phyloP scores from a whole-genome alignment of 2,113 vertebrate genomes.

The Hydrochoerus hydrochaeris region DNA sequence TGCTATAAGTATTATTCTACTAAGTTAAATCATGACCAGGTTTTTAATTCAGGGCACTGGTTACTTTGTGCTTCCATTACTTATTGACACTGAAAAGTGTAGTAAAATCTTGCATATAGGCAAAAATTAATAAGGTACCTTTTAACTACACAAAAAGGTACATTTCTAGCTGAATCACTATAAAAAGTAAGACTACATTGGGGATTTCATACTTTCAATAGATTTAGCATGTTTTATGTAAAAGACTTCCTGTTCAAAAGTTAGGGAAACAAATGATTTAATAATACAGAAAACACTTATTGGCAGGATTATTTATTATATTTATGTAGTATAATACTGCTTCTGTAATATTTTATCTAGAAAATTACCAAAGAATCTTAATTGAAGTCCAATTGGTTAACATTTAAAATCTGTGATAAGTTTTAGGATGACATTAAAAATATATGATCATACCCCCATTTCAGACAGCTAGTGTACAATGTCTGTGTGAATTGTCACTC shows the following conservation, averaged over 20 bases:
- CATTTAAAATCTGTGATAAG: not conserved
- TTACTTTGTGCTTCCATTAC: not conserved
- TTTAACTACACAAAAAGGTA: not conserved
- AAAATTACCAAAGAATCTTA: not conserved
- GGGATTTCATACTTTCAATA: not conserved
- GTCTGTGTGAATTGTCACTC: not conserved
- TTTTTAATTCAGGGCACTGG: not conserved
- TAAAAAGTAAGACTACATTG: not conserved
- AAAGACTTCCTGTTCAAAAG: not conserved
- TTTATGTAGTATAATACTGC: not conserved
- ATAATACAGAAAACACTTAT: not conserved
- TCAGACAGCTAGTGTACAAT: not conserved
- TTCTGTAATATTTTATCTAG: not conserved
- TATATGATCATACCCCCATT: not conserved
- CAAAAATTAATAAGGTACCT: not conserved
- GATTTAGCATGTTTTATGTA: not conserved
- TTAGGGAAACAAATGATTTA: conserved; percentile 19
- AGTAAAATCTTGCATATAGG: not conserved
- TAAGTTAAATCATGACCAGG: not conserved
- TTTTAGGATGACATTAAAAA: not conserved
- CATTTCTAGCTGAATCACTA: not conserved
- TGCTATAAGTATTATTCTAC: not conserved
- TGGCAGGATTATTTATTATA: not conserved
- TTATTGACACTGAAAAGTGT: not conserved
- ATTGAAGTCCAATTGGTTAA: not conserved